Conservation (phyloP, 2,888 invertebrate genomes). For the Carcina quercana region DNA sequence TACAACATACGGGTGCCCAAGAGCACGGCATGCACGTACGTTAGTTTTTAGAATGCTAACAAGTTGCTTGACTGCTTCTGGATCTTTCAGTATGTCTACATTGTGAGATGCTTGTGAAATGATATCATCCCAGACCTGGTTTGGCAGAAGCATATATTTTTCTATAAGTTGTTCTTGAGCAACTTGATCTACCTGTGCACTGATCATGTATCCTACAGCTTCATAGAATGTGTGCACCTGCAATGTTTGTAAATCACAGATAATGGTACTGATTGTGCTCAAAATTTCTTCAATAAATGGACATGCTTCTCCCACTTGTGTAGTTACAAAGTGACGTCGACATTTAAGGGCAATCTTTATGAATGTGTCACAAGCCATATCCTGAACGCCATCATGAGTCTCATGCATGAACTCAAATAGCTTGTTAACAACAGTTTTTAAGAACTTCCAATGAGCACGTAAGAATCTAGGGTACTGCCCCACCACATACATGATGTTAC, state of each 20-base stretch:
- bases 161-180: constrained; percentile 96
- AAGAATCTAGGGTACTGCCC: constrained; percentile 99
- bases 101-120: constrained; percentile 97
- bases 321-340: constrained; percentile 96
- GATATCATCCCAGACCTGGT: constrained; percentile 98
- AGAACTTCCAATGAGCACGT: constrained; percentile 99
- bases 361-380: constrained; percentile 99
- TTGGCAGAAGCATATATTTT: constrained; percentile 97
- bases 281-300: constrained; percentile 99
- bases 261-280: constrained; percentile 95
- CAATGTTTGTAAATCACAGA: constrained; percentile 98
- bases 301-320: constrained; percentile 95
- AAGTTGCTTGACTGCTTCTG: constrained; percentile 97
- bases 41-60: constrained; percentile 99
- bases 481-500: constrained; percentile 99
- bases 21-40: constrained; percentile 98
- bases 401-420: constrained; percentile 99
- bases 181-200: constrained; percentile 92
- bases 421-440: constrained; percentile 99
- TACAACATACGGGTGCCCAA: constrained; percentile 96
- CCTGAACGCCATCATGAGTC: constrained; percentile 99
- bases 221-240: constrained; percentile 99
- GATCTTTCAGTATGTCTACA: constrained; percentile 96
- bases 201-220: constrained; percentile 99
- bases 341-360: constrained; percentile 99